Conservation (phyloP, 23 tunicate genomes). For the Oikopleura dioica region DNA sequence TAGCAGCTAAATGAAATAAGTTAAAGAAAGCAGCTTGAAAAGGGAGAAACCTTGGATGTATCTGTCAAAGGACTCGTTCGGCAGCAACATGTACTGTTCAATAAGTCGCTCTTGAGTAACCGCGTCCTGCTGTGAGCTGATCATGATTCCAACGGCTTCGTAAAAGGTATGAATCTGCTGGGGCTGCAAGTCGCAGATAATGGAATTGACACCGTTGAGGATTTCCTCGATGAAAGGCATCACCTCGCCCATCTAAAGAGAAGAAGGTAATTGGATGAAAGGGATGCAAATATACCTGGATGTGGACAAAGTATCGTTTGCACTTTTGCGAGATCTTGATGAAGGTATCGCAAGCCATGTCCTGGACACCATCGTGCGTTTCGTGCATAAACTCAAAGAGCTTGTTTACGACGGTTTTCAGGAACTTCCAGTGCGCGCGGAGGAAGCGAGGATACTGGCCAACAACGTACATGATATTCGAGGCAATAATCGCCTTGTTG, state of each 20-base stretch:
- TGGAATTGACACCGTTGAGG: conserved; percentile 48
- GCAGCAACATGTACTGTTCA: conserved; percentile 89
- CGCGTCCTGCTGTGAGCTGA: conserved; percentile 60
- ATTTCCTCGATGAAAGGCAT: conserved; percentile 99
- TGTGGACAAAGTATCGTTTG: conserved; percentile 73
- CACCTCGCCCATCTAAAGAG: conserved; percentile 94
- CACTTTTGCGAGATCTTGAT: conserved; percentile 98
- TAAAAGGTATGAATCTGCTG: conserved; percentile 99
- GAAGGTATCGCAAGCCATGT: conserved; percentile 99
- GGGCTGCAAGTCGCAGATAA: conserved; percentile 95
- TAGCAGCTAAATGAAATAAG: not conserved
- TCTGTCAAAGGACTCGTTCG: conserved; percentile 36
- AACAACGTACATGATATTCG: conserved; percentile 98
- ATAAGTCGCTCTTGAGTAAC: conserved; percentile 84
- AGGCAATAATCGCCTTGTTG: conserved; percentile 97
- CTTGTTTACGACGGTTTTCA: conserved; percentile 95
- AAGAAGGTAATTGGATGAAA: too few species aligned
- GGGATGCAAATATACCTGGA: too few species aligned
- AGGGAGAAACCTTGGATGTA: conserved; percentile 10
- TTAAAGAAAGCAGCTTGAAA: too few species aligned
- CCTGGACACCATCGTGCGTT: conserved; percentile 99
- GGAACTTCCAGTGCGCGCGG: conserved; percentile 94
- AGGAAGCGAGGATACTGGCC: conserved; percentile 97
- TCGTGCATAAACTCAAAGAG: conserved; percentile 99
- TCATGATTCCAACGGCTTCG: conserved; percentile 98